These are phyloP conservation scores for Percina caprodes DNA, from an alignment of 2,113 vertebrate species.

Conservation along the genomic window DNA sequence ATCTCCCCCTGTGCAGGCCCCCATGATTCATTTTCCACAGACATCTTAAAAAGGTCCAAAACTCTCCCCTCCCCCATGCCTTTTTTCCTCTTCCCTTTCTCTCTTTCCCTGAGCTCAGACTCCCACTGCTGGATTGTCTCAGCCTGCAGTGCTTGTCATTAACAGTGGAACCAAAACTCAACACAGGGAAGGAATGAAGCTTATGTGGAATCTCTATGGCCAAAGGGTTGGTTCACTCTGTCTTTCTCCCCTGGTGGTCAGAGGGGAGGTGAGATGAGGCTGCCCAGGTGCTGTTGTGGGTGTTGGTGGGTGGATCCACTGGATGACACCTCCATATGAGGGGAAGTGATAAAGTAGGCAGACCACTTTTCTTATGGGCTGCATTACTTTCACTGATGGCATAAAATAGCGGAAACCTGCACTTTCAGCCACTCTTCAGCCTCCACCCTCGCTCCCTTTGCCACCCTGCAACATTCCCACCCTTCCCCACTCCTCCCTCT, in stretches of 20 bases:
- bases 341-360: conserved; percentile 46
- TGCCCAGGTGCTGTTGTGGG: conserved; percentile 56
- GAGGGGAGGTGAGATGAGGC: conserved; percentile 4
- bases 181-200: conserved; percentile 61
- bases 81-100: conserved; percentile 28
- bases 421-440: conserved; percentile 18
- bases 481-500: conserved; percentile 48
- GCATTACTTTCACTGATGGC: conserved; percentile 63
- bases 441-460: conserved; percentile 28
- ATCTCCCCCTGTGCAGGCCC: conserved; percentile 72
- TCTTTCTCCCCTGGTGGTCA: conserved; percentile 37
- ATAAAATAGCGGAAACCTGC: conserved; percentile 6
- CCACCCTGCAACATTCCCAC: conserved; percentile 43
- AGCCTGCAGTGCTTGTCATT: conserved; percentile 53
- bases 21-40: conserved; percentile 87
- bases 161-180: conserved; percentile 51
- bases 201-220: conserved; percentile 49
- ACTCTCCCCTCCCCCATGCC: conserved; percentile 52
- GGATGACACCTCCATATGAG: conserved; percentile 33
- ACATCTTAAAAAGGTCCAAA: conserved; percentile 70
- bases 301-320: conserved; percentile 22
- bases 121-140: conserved; percentile 71
- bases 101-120: conserved; percentile 55
- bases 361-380: conserved; percentile 17
- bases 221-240: conserved; percentile 18